Base-by-base conservation (phyloP, 1,140 invertebrate species). In the Atta cephalotes region DNA sequence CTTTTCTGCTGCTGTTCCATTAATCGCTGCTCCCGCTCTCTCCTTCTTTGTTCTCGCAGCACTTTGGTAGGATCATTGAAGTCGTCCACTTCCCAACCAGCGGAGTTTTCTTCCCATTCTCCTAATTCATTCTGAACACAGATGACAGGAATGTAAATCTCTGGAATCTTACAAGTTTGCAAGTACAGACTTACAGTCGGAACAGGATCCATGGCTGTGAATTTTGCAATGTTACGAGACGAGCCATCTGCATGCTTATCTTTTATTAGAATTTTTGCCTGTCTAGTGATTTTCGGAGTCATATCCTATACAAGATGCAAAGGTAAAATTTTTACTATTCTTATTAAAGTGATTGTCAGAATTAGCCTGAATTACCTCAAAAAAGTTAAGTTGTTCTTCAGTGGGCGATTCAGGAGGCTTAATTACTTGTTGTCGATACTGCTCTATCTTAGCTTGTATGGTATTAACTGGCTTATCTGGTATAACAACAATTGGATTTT, bases 401-500 rank as follows among this genome's bases (percentile, higher is more conserved):
- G 92, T 90, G 6, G 85, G 39, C 39, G 90, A 78, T 21, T 94
- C 93, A n/a, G 89, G 39, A 45, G 92, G 68, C 87, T 93, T 94
- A 7, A 87, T 79, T 7, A 90, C 91, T 89, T 96, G 95, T 84
- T 96, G 95, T 82, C 96, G 89, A 80, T 96, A 96, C 66, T 95
- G 93, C 51, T 96, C 95, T 68, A 96, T 96, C 80, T 96, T 96
- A 82, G 95, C 95, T 88, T 96, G 96, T 79, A 96, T 92, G 3
- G 93, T 93, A 86, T 95, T 95, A 16, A 92, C 53, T 4, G 95
- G 95, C 85, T 95, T 95, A 65, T 95, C 92, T 49, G 94, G 71
- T 14, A 95, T 91, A 53, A 95, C 92, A 18, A 93, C 90, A 31
- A 94, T 89, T 56, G 92, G 93, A 90, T 93, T 95, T 72, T 95